Conservation (phyloP, 2,113 vertebrate genomes). For the Cairina moschata region DNA sequence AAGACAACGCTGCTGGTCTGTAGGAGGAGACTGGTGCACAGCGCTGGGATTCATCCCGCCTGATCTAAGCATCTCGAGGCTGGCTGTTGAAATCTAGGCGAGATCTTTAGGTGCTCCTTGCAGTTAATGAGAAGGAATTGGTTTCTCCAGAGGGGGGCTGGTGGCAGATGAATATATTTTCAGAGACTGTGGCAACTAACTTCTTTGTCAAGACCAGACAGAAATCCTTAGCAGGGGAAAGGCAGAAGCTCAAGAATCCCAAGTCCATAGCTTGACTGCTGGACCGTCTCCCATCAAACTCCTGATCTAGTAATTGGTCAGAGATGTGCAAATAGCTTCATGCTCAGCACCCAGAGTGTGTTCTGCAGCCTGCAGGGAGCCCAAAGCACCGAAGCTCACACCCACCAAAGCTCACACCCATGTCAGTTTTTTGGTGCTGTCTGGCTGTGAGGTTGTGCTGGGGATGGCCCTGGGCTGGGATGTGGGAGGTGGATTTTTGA, state of each 20-base stretch:
- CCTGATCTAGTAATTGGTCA: background rate
- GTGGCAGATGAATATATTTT: background rate
- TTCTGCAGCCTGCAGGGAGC: background rate
- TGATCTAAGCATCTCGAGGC: background rate
- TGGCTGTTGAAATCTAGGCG: background rate
- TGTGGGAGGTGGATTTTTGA: background rate
- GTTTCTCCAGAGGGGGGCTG: background rate
- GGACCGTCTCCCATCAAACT: background rate
- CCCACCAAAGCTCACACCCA: background rate
- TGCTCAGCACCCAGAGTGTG: background rate
- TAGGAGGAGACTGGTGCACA: background rate
- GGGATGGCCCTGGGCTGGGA: background rate
- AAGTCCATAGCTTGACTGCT: background rate
- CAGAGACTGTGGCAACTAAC: background rate
- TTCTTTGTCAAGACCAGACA: background rate
- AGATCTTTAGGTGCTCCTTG: background rate
- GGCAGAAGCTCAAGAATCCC: background rate
- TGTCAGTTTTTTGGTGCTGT: background rate
- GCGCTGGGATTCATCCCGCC: background rate
- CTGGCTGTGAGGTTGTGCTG: background rate
- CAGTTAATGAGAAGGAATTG: background rate
- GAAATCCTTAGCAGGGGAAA: background rate
- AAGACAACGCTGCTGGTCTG: background rate
- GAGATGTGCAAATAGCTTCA: background rate
- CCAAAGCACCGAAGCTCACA: background rate